Evolutionary conservation across 2,797 vertebrate genomes (phyloP), one percentile per base, ranked within the genome.

Genomic region (Clamator glandarius): DNA sequence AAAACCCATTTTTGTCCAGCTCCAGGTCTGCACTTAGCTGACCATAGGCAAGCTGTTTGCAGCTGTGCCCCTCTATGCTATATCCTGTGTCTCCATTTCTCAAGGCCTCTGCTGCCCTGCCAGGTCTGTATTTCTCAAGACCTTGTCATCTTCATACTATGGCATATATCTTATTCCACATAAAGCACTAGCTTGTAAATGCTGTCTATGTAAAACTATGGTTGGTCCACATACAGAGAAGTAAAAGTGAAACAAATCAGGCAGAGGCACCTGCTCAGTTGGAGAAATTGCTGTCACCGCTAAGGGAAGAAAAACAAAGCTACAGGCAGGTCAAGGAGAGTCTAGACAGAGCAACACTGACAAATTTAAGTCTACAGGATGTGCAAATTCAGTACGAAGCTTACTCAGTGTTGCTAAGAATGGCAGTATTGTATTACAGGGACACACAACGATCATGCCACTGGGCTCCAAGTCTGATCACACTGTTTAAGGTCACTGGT

Each of bases 21-120:
- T 57, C 11, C 25, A 23, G 6, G 9, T 54, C 44, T 36, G 8
- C 20, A 6, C 26, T 42, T 0, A 31, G 4, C 28, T 50, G 28
- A 9, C 24, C 18, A 5, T 2, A 11, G 24, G 20, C 26, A 42
- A 24, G 19, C 11, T 62, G 3, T 41, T 41, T 25, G 72, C 50
- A 74, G 39, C 44, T 58, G 12, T 36, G 44, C 39, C 85, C 28
- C 29, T 62, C 39, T 24, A 4, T 80, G 31, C 8, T 17, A 6
- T 26, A 23, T 48, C 17, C 33, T 5, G 16, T 35, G 28, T 46
- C 35, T 55, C 35, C 24, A 18, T n/a, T 74, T 78, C 20, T 21
- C 41, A 48, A 46, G 36, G 25, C 13, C 21, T 67, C 42, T 62
- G 24, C 35, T 57, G 5, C 48, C 26, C 42, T 39, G 2, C 24